Evolutionary conservation across 2,888 invertebrate species (phyloP).

Genomic region (Cantharis rufa): DNA sequence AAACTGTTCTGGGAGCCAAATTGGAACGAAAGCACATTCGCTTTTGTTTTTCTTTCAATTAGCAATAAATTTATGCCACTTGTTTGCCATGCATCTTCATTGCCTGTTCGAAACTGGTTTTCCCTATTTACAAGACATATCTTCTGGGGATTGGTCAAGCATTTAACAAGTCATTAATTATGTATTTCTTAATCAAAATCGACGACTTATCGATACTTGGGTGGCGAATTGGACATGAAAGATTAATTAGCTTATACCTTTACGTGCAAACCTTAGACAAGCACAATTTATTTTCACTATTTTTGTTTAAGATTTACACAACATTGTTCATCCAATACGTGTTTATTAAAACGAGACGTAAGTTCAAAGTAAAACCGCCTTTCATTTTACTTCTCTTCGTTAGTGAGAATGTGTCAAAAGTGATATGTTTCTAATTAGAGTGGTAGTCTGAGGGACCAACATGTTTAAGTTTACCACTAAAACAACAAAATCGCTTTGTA

Average conservation of each 20-base stretch:
- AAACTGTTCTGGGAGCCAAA: not conserved
- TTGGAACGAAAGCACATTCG: not conserved
- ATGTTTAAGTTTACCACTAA: constrained; percentile 8
- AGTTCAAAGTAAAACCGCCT: constrained; percentile 27
- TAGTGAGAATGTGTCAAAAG: constrained; percentile 32
- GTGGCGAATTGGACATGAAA: constrained; percentile 23
- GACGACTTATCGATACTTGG: constrained; percentile 24
- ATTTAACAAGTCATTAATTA: constrained; percentile 34
- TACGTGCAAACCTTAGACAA: not conserved
- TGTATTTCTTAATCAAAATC: constrained; percentile 34
- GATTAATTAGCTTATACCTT: not conserved
- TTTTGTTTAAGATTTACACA: not conserved
- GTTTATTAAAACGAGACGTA: constrained; percentile 14
- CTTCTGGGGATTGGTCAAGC: constrained; percentile 30
- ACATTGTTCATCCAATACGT: constrained; percentile 10
- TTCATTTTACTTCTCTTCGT: constrained; percentile 17
- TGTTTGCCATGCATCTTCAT: constrained; percentile 13
- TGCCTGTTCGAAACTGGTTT: constrained; percentile 25
- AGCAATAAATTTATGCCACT: constrained; percentile 16
- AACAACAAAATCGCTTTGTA: constrained; percentile 12
- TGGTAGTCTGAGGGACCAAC: constrained; percentile 12
- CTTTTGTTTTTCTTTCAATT: not conserved
- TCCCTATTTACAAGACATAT: constrained; percentile 30
- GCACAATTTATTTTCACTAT: not conserved
- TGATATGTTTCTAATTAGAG: constrained; percentile 30